phyloP scores from a whole-genome alignment of 2,797 vertebrate species.

The Chromis chromis region DNA sequence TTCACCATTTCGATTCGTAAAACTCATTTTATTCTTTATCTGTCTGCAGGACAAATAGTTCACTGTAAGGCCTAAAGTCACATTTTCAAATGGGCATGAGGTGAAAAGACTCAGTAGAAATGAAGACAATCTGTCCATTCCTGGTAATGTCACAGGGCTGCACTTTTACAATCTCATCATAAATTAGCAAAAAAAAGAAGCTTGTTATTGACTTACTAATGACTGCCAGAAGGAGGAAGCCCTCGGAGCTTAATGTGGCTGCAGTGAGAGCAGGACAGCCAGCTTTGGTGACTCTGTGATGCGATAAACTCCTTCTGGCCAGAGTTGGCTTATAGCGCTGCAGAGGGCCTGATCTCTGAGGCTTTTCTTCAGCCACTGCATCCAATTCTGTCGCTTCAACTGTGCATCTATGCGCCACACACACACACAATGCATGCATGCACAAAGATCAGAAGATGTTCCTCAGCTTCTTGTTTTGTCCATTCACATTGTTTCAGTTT shows the following conservation, averaged over 20 bases:
- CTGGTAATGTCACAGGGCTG: neutral
- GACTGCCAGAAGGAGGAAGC: neutral
- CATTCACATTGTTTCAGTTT: too few relatives aligned
- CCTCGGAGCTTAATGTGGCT: conserved; percentile 54
- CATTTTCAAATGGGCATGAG: conserved; percentile 8
- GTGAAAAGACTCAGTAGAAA: conserved; percentile 16
- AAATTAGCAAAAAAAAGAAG: conserved; percentile 9
- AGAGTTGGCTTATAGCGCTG: conserved; percentile 40
- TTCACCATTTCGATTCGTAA: neutral
- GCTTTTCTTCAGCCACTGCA: conserved; percentile 55
- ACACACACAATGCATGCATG: neutral
- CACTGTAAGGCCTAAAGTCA: conserved; percentile 6
- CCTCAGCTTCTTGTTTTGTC: too few relatives aligned
- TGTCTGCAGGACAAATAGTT: too few relatives aligned
- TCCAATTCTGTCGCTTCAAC: conserved; percentile 55
- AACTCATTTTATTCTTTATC: neutral
- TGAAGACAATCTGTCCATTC: conserved; percentile 4
- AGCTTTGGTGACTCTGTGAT: conserved; percentile 54
- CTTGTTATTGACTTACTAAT: conserved; percentile 12
- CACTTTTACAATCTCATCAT: neutral
- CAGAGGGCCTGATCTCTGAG: conserved; percentile 65
- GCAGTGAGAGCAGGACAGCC: conserved; percentile 27
- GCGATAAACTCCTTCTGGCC: conserved; percentile 49
- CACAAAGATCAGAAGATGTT: too few relatives aligned
- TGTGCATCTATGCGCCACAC: conserved; percentile 29